Evolutionary conservation across 2,113 vertebrate genomes (phyloP), one percentile per base, ranked within the genome.

Genomic region (Zosterops hypoxanthus): DNA sequence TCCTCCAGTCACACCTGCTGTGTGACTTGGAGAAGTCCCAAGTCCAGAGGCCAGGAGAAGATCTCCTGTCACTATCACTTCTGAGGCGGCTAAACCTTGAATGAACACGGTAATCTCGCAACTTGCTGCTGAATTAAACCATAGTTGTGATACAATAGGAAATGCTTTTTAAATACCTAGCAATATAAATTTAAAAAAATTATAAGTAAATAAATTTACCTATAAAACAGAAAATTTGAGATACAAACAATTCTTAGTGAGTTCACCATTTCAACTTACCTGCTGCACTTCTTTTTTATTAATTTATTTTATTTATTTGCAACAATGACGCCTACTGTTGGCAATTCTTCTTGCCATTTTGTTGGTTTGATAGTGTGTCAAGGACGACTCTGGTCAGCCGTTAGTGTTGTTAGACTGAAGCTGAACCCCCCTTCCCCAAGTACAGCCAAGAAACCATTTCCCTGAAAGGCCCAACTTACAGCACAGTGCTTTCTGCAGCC

Each of bases 401-500:
- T 46, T 52, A 70, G 29, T 18, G 20, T 2, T 14, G 14, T 36
- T 17, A 65, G n/a, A 29, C 9, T n/a, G 60, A 81, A 66, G 61
- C 28, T 46, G 34, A 82, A 41, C 71, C 84, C 73, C 61, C 76
- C 72, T n/a, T 46, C 29, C 47, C 36, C 28, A 34, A 52, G 15
- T 13, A 39, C 16, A 57, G 14, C 1, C 33, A 29, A 86, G 42
- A 90, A 82, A 59, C 25, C 61, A 66, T 66, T 61, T 66, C 24
- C 56, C 66, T 44, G 39, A 31, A 61, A 82, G 55, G 52, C 26
- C 57, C 79, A 81, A 99, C 99, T 99, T 97, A 99, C 99, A 98
- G 94, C 99, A 99, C 11, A 99, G 97, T 1, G 99, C 98, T 92
- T 99, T 99, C 95, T 99, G 99, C 47, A 99, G 98, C 60, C 99